Evolutionary conservation across 1,140 invertebrate species (phyloP), one percentile per base, ranked within the genome.

Genomic region (Hylyphantes graminicola): DNA sequence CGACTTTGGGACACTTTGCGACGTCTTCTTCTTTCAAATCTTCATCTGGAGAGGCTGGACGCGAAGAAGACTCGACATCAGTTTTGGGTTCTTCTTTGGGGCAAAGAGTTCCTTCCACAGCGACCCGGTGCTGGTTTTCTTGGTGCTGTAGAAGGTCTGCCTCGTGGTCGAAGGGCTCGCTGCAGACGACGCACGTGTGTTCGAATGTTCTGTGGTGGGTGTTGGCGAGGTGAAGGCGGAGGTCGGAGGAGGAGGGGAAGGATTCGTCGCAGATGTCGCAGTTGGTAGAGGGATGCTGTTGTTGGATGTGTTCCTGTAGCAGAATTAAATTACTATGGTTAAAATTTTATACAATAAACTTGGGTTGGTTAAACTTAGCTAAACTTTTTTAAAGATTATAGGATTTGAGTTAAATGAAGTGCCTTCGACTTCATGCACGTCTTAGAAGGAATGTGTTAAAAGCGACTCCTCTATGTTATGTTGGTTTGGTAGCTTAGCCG

Each of bases 281-380:
- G 35, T 35, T 6, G 59, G 73, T 48, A 73, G 75, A 7, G 81
- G 55, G 12, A 61, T 87, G 21, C 70, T 73, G n/a, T n/a, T 85
- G 17, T 76, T 74, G 83, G 88, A 88, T 87, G 86, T 90, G 89
- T 79, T 90, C 89, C 50, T 88, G 87, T 7, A 90, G 86, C 21
- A 61, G 21, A 55, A 74, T 5, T 5, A 74, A 7, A 17, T 12
- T 67, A 35, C 0, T 35, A 67, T 12, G 17, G 7, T 67, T 65
- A 13, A n/a, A n/a, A n/a, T n/a, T n/a, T n/a, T n/a, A n/a, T n/a
- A n/a, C n/a, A n/a, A n/a, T n/a, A n/a, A n/a, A n/a, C n/a, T 89
- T 86, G 63, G 86, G 85, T 78, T 88, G 88, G 21, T 87, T n/a
- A n/a, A n/a, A 35, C 35, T 35, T 35, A 2, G 5, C 35, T 35